These are phyloP conservation scores for Drosophila percnosoma DNA, from an alignment of 2,888 invertebrate species.

Conservation along the genomic window DNA sequence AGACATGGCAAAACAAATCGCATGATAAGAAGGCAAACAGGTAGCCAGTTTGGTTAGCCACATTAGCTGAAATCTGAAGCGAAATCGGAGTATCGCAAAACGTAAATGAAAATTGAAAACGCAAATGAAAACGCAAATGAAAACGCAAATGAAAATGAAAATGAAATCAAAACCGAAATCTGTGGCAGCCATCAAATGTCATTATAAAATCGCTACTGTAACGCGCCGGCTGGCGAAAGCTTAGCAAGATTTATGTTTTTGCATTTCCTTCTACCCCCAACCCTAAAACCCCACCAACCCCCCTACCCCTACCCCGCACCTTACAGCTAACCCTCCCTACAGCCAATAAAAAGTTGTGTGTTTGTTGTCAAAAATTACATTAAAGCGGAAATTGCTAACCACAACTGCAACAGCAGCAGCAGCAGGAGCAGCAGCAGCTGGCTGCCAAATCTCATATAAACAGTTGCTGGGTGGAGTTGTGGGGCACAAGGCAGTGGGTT, in stretches of 20 bases:
- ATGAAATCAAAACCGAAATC: slow-evolving; percentile 27
- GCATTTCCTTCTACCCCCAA: slow-evolving; percentile 62
- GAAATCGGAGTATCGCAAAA: slow-evolving; percentile 30
- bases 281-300: background rate
- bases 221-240: slow-evolving; percentile 52
- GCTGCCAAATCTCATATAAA: slow-evolving; percentile 20
- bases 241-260: slow-evolving; percentile 66
- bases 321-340: background rate
- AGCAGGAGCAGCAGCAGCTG: slow-evolving; percentile 9
- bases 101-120: slow-evolving; percentile 6
- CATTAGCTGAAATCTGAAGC: slow-evolving; percentile 32
- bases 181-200: slow-evolving; percentile 58
- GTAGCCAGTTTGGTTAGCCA: slow-evolving; percentile 13
- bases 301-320: background rate
- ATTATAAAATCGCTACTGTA: slow-evolving; percentile 65
- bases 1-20: slow-evolving; percentile 73
- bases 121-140: background rate
- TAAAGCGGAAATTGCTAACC: slow-evolving; percentile 73
- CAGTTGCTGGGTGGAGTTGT: background rate
- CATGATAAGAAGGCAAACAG: slow-evolving; percentile 53
- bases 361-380: slow-evolving; percentile 75
- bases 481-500: background rate
- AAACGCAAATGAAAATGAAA: slow-evolving; percentile 15
- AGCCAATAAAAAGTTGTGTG: slow-evolving; percentile 32
- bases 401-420: slow-evolving; percentile 25